phyloP scores from a whole-genome alignment of 2,113 vertebrate genomes.

The Equus quagga region DNA sequence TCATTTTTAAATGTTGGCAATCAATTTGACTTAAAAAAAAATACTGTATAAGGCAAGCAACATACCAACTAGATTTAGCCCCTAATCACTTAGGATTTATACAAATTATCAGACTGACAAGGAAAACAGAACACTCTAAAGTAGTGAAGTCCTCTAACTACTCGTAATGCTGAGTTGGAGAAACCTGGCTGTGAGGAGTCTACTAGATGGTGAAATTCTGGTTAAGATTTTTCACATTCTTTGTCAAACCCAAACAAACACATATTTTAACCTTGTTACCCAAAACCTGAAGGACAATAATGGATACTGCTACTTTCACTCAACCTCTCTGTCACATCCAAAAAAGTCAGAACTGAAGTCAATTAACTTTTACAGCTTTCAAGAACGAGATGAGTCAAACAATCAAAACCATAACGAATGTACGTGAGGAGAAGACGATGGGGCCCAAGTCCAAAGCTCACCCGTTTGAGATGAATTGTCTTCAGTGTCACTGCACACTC shows the following conservation, averaged over 20 bases:
- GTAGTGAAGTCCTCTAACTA: background rate
- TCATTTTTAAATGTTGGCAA: constrained; percentile 42
- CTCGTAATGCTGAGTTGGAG: background rate
- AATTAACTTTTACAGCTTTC: background rate
- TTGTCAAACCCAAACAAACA: constrained; percentile 37
- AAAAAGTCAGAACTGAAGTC: background rate
- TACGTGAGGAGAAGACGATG: background rate
- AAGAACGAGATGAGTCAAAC: background rate
- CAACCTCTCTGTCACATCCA: background rate
- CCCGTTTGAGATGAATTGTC: constrained; percentile 98
- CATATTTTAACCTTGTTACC: background rate
- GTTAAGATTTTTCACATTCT: background rate
- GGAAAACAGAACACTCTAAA: background rate
- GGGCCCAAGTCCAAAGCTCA: constrained; percentile 79
- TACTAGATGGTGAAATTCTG: background rate
- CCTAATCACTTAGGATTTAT: background rate
- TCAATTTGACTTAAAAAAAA: constrained; percentile 8
- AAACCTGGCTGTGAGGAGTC: background rate
- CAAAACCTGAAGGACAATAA: background rate
- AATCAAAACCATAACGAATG: background rate
- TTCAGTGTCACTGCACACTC: constrained; percentile 97
- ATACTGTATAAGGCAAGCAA: background rate
- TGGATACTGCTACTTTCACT: background rate
- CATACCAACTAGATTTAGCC: background rate
- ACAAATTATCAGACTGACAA: background rate